Conservation (phyloP, 2,888 invertebrate species). For the Frankliniella intonsa region DNA sequence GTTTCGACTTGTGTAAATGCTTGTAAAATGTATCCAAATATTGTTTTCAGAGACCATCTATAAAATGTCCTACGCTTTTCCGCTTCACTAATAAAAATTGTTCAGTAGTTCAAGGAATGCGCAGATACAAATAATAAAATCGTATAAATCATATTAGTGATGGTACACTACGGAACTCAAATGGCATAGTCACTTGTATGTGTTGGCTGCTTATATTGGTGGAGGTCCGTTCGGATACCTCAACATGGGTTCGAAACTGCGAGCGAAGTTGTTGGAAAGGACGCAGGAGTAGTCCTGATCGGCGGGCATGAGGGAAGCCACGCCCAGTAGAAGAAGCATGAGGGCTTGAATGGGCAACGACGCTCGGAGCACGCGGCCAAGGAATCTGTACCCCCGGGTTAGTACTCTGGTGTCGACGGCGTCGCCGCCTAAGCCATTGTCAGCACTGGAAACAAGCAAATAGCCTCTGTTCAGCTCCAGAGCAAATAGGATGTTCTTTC, state of each 20-base stretch:
- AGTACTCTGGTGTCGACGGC: conserved; percentile 63
- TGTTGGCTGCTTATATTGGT: conserved; percentile 60
- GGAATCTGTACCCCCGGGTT: conserved; percentile 73
- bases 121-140: background rate
- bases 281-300: conserved; percentile 82
- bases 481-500: no score
- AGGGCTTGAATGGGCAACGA: conserved; percentile 93
- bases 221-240: conserved; percentile 91
- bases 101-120: background rate
- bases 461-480: no score
- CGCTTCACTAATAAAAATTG: background rate
- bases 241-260: conserved; percentile 82
- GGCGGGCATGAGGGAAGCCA: conserved; percentile 85
- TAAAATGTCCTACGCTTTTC: background rate
- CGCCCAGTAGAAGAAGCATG: conserved; percentile 85
- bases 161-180: background rate
- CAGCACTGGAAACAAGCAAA: conserved; percentile 46
- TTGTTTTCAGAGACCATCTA: background rate
- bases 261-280: conserved; percentile 75
- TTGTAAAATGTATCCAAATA: background rate
- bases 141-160: background rate
- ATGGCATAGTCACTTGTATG: background rate
- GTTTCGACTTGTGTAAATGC: background rate
- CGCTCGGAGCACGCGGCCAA: conserved; percentile 83
- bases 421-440: conserved; percentile 45